Evolutionary conservation across 2,888 invertebrate genomes (phyloP), one percentile per base, ranked within the genome.

Genomic region (Lepidonotus clava): DNA sequence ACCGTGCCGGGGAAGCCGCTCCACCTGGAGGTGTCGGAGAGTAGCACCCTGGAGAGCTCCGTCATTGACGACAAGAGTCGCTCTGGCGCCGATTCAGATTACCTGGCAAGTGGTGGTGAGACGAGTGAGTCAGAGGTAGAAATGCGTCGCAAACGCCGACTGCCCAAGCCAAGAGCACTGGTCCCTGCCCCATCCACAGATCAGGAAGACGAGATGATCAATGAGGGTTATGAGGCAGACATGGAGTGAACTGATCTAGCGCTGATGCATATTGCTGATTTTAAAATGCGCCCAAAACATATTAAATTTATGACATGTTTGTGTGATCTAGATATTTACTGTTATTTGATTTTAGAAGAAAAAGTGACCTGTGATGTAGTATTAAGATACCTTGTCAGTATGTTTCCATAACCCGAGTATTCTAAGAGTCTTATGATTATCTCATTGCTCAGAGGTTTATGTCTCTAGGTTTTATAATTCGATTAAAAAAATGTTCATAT

Each of bases 211-310:
- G 80, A 80, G 5, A 32, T 14, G 11, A 1, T 21, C 8, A 80
- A 4, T 80, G 80, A 80, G 28, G 80, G 46, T 18, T 80, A 80
- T 18, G 80, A 80, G 11, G 80, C 80, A n/a, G 80, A 80, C 28
- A 32, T 80, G 24, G 80, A 80, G 46, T 80, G 24, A 77, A n/a
- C 5, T 5, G 5, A n/a, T 71, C 28, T 61, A 61, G 8, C 21
- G n/a, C n/a, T n/a, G n/a, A n/a, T n/a, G n/a, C n/a, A n/a, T n/a
- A n/a, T n/a, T n/a, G n/a, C n/a, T n/a, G 11, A 51, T 51, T 51
- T 51, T 51, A n/a, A n/a, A n/a, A n/a, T n/a, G n/a, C n/a, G n/a
- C n/a, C n/a, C n/a, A n/a, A n/a, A n/a, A n/a, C n/a, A n/a, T n/a
- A n/a, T n/a, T n/a, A n/a, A n/a, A n/a, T n/a, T n/a, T n/a, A n/a